These are phyloP conservation scores for Papilio machaon DNA, from an alignment of 1,140 invertebrate genomes.

Conservation along the genomic window DNA sequence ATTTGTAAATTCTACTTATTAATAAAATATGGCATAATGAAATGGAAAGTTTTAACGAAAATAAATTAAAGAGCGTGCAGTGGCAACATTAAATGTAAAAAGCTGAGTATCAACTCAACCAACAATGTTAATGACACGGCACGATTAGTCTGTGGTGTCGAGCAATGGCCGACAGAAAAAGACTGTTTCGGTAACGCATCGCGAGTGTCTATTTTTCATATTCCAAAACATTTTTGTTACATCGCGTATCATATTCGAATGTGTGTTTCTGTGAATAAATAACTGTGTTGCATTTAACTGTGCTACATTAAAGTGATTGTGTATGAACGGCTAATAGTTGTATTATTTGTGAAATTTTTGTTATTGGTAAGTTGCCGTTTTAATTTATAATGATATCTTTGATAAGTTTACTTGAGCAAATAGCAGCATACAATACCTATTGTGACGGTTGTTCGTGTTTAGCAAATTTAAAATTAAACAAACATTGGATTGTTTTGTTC, in stretches of 20 bases:
- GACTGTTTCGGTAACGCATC: constrained; percentile 48
- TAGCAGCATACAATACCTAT: constrained; percentile 46
- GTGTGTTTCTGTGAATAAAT: constrained; percentile 53
- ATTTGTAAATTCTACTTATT: background rate
- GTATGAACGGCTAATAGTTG: constrained; percentile 32
- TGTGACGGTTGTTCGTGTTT: constrained; percentile 43
- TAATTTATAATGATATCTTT: constrained; percentile 38
- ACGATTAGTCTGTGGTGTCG: constrained; percentile 49
- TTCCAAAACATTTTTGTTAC: constrained; percentile 48
- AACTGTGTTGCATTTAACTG: constrained; percentile 48
- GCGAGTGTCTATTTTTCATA: constrained; percentile 51
- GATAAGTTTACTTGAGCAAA: constrained; percentile 43
- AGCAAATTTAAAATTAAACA: constrained; percentile 23
- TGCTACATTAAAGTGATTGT: constrained; percentile 38
- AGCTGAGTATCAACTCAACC: background rate
- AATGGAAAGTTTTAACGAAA: background rate
- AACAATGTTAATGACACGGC: constrained; percentile 46
- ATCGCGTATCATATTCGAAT: constrained; percentile 40
- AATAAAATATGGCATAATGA: background rate
- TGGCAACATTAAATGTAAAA: constrained; percentile 27
- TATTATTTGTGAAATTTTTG: constrained; percentile 61
- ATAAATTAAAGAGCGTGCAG: background rate
- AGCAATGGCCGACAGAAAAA: constrained; percentile 67
- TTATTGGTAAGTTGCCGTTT: constrained; percentile 67
- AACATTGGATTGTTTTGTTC: constrained; percentile 28